Evolutionary conservation across 2,888 invertebrate genomes (phyloP).

Genomic region (Microplitis deprimator): DNA sequence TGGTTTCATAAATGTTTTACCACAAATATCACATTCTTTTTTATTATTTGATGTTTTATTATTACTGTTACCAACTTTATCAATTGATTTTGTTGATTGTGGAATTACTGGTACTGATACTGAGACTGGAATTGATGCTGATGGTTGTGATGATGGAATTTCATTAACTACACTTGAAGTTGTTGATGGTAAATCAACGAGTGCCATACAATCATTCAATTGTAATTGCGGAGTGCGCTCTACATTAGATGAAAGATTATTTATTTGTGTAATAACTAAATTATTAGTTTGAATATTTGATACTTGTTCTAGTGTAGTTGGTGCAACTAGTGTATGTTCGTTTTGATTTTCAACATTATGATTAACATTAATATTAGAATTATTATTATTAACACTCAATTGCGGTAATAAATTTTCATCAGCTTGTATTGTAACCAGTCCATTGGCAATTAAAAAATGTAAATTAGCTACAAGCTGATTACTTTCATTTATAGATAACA

Average conservation of each 20-base stretch:
- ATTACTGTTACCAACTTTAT: background rate
- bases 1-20: conserved; percentile 74
- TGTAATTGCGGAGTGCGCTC: conserved; percentile 35
- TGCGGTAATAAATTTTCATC: conserved; percentile 68
- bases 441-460: conserved; percentile 62
- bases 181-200: conserved; percentile 43
- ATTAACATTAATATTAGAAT: conserved; percentile 47
- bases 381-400: conserved; percentile 41
- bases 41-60: conserved; percentile 37
- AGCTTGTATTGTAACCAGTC: conserved; percentile 70
- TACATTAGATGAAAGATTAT: conserved; percentile 29
- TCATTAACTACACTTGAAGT: background rate
- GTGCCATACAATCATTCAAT: conserved; percentile 46
- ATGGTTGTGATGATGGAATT: conserved; percentile 14
- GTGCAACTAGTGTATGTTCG: conserved; percentile 10
- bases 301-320: conserved; percentile 6
- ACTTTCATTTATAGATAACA: conserved; percentile 60
- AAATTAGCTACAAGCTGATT: conserved; percentile 65
- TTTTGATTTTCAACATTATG: conserved; percentile 36
- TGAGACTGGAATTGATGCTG: conserved; percentile 8
- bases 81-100: conserved; percentile 14
- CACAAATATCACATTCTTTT: conserved; percentile 70
- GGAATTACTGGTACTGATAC: no score
- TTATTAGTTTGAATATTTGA: conserved; percentile 19
- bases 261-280: conserved; percentile 45